These are phyloP conservation scores for Malthinus flaveolus DNA, from an alignment of 2,888 invertebrate genomes.

Conservation along the genomic window DNA sequence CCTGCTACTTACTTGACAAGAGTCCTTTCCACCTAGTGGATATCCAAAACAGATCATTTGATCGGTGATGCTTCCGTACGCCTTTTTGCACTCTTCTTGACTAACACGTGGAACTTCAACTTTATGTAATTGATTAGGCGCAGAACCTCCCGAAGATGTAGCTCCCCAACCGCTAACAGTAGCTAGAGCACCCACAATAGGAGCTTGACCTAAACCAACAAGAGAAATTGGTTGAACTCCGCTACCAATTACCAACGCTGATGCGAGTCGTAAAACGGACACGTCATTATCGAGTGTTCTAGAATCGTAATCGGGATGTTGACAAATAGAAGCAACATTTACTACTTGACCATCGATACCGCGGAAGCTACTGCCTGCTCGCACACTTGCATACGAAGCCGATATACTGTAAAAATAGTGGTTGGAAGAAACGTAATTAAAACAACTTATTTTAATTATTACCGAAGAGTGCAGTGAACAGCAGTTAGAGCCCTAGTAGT, in stretches of 20 bases:
- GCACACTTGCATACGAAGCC: neutral
- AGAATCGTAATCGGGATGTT: neutral
- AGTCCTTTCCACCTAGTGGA: neutral
- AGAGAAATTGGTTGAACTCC: neutral
- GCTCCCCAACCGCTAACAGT: conserved; percentile 8
- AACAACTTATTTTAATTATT: neutral
- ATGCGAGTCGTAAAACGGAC: neutral
- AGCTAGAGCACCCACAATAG: neutral
- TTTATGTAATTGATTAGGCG: neutral
- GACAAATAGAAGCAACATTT: neutral
- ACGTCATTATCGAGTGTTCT: conserved; percentile 1
- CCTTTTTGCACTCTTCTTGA: neutral
- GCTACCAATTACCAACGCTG: neutral
- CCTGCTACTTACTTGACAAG: too few relatives aligned
- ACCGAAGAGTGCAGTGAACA: conserved; percentile 39
- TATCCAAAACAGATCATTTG: conserved; percentile 5
- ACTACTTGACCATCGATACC: neutral
- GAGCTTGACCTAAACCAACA: too few relatives aligned
- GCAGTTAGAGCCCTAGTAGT: conserved; percentile 58
- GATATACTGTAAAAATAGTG: neutral
- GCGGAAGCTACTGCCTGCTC: conserved; percentile 3
- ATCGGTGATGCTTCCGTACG: conserved; percentile 13
- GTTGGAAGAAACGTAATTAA: neutral
- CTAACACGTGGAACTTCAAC: neutral
- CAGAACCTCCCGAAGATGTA: neutral